A percentile compares a stretch with the other conserved stretches of the same genome.
Conservation (phyloP, 2,113 vertebrate genomes). For the Muntiacus reevesi region DNA sequence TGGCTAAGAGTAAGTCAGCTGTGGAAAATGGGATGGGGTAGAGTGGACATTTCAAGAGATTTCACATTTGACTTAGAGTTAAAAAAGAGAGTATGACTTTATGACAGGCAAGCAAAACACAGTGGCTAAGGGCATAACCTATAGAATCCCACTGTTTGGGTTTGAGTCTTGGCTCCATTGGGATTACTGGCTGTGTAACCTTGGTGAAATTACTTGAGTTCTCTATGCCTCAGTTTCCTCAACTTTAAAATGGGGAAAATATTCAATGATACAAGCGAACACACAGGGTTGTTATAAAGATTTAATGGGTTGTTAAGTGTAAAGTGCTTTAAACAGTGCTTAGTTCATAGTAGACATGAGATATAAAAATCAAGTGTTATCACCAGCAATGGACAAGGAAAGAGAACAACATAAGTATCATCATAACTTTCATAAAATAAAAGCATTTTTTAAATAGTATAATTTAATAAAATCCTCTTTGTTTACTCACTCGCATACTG, state of each 20-base stretch:
- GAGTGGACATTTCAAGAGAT: not conserved
- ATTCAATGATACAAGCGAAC: not conserved
- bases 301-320: not conserved
- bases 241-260: not conserved
- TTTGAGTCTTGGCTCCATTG: not conserved
- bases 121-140: not conserved
- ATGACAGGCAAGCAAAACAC: not conserved
- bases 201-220: not conserved
- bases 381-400: not conserved
- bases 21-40: not conserved
- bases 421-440: not conserved
- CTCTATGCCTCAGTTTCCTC: not conserved
- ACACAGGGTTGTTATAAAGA: not conserved
- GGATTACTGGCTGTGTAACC: not conserved
- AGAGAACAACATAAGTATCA: not conserved
- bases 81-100: not conserved
- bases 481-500: constrained; percentile 93
- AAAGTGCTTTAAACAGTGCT: not conserved
- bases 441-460: not conserved
- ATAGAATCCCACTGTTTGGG: not conserved
- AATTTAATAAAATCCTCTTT: not conserved
- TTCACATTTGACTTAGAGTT: not conserved
- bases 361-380: not conserved
- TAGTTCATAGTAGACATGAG: not conserved
- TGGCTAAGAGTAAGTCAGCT: not conserved